Evolutionary conservation across 2,888 invertebrate genomes (phyloP).

Genomic region (Andricus quercusramuli): DNA sequence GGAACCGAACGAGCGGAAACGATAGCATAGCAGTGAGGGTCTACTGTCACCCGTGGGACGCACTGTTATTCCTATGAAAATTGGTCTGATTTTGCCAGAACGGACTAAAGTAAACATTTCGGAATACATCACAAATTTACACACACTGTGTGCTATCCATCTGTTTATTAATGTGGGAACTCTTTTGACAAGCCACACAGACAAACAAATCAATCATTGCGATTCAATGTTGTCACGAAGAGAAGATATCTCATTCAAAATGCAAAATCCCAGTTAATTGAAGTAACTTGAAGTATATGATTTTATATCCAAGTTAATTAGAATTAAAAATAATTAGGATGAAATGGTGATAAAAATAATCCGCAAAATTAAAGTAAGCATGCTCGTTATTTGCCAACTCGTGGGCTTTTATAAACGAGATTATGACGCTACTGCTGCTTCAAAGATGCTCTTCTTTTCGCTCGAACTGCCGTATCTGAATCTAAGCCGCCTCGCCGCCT

Average conservation of each 20-base stretch:
- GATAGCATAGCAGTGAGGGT: constrained; percentile 46
- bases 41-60: constrained; percentile 44
- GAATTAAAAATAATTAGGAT: constrained; percentile 10
- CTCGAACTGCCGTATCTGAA: constrained; percentile 40
- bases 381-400: constrained; percentile 32
- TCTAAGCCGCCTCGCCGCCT: constrained; percentile 38
- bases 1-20: constrained; percentile 48
- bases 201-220: constrained; percentile 9
- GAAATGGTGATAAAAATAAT: constrained; percentile 25
- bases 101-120: constrained; percentile 38
- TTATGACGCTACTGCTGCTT: constrained; percentile 32
- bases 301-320: constrained; percentile 6
- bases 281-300: neutral
- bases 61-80: constrained; percentile 40
- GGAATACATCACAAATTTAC: constrained; percentile 33
- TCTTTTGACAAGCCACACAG: constrained; percentile 27
- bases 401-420: constrained; percentile 26
- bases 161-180: constrained; percentile 19
- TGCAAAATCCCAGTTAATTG: too few species aligned
- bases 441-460: constrained; percentile 39
- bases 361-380: constrained; percentile 20
- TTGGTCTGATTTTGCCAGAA: constrained; percentile 31
- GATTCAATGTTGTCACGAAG: constrained; percentile 4
- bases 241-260: neutral
- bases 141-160: constrained; percentile 10